Evolutionary conservation across 2,888 invertebrate genomes (phyloP).

Genomic region (Antheraea yamamai): DNA sequence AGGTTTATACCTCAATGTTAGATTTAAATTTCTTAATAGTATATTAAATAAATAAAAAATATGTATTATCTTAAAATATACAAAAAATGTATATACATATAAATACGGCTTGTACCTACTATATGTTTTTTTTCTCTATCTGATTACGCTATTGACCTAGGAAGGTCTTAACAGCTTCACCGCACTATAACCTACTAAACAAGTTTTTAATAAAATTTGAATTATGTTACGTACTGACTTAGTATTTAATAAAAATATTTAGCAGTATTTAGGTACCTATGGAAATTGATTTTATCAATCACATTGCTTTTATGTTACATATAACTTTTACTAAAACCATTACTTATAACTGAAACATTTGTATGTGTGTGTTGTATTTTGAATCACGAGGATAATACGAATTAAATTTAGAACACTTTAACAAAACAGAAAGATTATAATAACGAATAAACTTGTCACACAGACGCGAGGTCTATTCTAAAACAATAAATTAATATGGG

Average conservation of each 20-base stretch:
- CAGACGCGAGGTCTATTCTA: constrained; percentile 61
- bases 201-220: neutral
- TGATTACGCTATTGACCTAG: no score
- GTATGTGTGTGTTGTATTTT: neutral
- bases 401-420: neutral
- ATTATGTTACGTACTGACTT: neutral
- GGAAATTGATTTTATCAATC: neutral
- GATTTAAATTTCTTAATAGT: constrained; percentile 23
- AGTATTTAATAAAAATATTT: no score
- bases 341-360: neutral
- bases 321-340: neutral
- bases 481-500: constrained; percentile 76
- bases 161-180: no score
- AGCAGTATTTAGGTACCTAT: neutral
- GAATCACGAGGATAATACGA: neutral
- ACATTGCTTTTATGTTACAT: neutral
- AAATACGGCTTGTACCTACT: neutral
- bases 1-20: constrained; percentile 46
- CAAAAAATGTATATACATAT: neutral
- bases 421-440: neutral
- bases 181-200: neutral
- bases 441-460: constrained; percentile 28
- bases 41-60: neutral
- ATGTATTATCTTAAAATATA: neutral
- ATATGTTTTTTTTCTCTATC: neutral